phyloP scores from a whole-genome alignment of 2,797 vertebrate species.

The Gymnoscopelus braueri region DNA sequence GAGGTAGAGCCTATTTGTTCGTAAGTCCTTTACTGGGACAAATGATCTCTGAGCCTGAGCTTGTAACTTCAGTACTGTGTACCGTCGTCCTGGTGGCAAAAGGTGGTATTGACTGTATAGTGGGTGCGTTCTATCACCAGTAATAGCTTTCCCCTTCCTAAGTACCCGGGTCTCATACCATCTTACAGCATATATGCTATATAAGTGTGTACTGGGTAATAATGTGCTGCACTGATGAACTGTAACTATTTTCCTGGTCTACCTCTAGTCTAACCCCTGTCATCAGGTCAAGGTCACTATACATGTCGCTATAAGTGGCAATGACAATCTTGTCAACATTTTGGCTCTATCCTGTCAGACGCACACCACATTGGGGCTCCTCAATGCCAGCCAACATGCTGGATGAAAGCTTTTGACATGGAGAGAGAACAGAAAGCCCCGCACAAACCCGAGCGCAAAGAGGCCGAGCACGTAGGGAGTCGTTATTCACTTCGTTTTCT shows the following conservation, averaged over 20 bases:
- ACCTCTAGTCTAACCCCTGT: neutral
- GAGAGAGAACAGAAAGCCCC: conserved; percentile 40
- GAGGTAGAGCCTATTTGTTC: no score
- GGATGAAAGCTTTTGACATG: conserved; percentile 46
- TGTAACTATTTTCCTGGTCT: conserved; percentile 1
- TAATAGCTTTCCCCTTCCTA: no score
- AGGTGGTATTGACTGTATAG: no score
- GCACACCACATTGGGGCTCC: conserved; percentile 20
- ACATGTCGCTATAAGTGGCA: neutral
- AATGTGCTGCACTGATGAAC: neutral
- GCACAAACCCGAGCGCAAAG: conserved; percentile 49
- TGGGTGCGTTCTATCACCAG: no score
- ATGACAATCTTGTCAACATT: conserved; percentile 19
- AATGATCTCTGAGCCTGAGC: no score
- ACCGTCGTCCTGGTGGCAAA: no score
- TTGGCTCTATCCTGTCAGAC: conserved; percentile 15
- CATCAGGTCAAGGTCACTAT: no score
- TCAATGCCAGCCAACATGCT: conserved; percentile 38
- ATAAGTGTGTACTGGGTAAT: neutral
- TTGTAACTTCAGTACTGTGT: no score
- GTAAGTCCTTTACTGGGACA: no score
- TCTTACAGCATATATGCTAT: neutral
- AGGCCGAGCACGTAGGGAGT: conserved; percentile 53
- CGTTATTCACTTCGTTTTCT: conserved; percentile 10
- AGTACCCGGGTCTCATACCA: no score